These are phyloP conservation scores for Tetramorium alpestre DNA, from an alignment of 1,140 invertebrate species.

Conservation along the genomic window DNA sequence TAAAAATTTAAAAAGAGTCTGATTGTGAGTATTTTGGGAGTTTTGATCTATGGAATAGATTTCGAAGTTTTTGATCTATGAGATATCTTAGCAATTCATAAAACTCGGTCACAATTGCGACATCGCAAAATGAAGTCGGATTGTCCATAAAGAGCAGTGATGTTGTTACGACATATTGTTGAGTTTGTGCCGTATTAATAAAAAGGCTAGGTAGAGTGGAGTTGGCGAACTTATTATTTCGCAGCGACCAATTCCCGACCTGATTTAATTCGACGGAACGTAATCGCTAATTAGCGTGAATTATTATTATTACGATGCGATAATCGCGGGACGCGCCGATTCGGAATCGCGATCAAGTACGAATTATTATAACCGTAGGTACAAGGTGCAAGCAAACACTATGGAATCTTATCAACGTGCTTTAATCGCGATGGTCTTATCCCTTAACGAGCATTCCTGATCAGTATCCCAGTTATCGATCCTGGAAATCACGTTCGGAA, in stretches of 20 bases:
- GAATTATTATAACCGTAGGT: conserved; percentile 28
- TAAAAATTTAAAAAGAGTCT: neutral
- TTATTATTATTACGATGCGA: conserved; percentile 38
- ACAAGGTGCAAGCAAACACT: conserved; percentile 26
- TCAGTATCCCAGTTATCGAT: conserved; percentile 71
- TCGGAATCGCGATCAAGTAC: neutral
- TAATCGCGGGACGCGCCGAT: conserved; percentile 18
- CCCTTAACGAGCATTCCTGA: conserved; percentile 64
- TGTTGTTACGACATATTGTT: conserved; percentile 29
- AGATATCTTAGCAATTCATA: conserved; percentile 1
- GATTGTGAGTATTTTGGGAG: neutral
- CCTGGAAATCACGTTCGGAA: conserved; percentile 64
- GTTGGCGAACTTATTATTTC: neutral
- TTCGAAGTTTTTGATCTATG: neutral
- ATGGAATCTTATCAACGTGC: neutral
- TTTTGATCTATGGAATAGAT: neutral
- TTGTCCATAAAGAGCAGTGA: conserved; percentile 35
- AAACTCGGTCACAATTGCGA: conserved; percentile 33
- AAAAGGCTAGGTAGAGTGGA: neutral
- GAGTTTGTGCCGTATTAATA: conserved; percentile 19
- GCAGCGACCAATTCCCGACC: neutral
- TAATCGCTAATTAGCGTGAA: conserved; percentile 44
- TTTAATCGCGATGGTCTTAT: conserved; percentile 57
- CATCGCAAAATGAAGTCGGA: conserved; percentile 6
- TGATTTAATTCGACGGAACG: conserved; percentile 27